Percentiles rank a stretch among this genome's conserved stretches.
These are phyloP conservation scores for Xylophagus ater DNA, from an alignment of 2,888 invertebrate genomes.

Conservation along the genomic window DNA sequence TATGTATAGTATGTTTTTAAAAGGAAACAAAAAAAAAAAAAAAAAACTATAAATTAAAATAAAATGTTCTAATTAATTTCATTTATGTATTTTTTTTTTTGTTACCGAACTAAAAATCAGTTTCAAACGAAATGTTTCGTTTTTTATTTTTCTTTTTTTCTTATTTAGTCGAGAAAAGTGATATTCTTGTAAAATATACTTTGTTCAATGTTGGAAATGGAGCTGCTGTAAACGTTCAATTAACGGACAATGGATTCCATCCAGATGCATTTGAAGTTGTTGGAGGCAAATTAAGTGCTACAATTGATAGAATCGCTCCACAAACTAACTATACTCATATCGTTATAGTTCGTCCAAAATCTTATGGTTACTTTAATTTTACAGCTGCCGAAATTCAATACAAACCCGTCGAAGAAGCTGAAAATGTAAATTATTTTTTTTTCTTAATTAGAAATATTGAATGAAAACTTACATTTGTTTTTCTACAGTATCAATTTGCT, in stretches of 20 bases:
- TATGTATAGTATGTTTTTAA: no score
- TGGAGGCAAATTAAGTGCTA: constrained; percentile 71
- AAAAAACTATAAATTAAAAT: no score
- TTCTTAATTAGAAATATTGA: constrained; percentile 1
- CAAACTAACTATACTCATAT: constrained; percentile 90
- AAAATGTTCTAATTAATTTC: no score
- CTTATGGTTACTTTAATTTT: constrained; percentile 93
- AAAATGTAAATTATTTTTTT: constrained; percentile 42
- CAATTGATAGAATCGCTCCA: constrained; percentile 83
- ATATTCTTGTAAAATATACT: constrained; percentile 89
- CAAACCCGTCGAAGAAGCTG: constrained; percentile 70
- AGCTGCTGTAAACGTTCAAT: constrained; percentile 78
- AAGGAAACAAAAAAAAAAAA: no score
- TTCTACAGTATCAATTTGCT: constrained; percentile 55
- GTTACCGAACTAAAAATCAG: no score
- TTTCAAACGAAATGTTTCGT: no score
- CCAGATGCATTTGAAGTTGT: constrained; percentile 82
- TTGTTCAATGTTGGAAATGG: constrained; percentile 87
- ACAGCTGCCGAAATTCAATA: constrained; percentile 90
- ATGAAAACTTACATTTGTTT: constrained; percentile 12
- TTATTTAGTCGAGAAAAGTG: constrained; percentile 94
- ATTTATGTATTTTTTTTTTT: no score
- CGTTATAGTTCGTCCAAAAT: constrained; percentile 79
- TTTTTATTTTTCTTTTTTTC: no score
- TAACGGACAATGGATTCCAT: constrained; percentile 82